Evolutionary conservation across 2,113 vertebrate species (phyloP).

Genomic region (Malaclemys terrapin): DNA sequence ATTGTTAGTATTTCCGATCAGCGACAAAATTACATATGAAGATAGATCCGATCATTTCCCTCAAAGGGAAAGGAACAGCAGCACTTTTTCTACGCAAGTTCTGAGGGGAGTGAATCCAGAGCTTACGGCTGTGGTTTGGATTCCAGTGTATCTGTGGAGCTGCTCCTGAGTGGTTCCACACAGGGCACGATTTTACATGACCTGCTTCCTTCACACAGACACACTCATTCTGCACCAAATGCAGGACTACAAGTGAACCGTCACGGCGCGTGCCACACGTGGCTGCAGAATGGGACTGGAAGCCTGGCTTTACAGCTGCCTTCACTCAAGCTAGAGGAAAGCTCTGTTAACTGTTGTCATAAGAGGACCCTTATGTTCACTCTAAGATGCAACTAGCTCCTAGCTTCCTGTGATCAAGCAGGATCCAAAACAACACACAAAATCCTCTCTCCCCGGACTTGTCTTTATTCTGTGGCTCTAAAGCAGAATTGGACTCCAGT

Average conservation of each 20-base stretch:
- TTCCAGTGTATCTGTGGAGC: background rate
- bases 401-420: background rate
- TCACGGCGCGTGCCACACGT: background rate
- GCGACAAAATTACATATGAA: background rate
- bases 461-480: background rate
- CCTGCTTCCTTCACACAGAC: background rate
- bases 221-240: background rate
- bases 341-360: too few relatives aligned
- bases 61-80: background rate
- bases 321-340: background rate
- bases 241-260: background rate
- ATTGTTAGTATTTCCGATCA: background rate
- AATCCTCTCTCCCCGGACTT: background rate
- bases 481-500: background rate
- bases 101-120: rapidly evolving
- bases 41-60: background rate
- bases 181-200: background rate
- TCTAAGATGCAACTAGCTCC: background rate
- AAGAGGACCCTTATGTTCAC: background rate
- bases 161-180: background rate
- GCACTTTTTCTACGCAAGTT: background rate
- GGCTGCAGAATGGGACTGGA: background rate
- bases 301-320: background rate
- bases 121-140: too few relatives aligned
- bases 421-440: background rate